Conservation (phyloP, 2,888 invertebrate genomes). For the Frankliniella intonsa region DNA sequence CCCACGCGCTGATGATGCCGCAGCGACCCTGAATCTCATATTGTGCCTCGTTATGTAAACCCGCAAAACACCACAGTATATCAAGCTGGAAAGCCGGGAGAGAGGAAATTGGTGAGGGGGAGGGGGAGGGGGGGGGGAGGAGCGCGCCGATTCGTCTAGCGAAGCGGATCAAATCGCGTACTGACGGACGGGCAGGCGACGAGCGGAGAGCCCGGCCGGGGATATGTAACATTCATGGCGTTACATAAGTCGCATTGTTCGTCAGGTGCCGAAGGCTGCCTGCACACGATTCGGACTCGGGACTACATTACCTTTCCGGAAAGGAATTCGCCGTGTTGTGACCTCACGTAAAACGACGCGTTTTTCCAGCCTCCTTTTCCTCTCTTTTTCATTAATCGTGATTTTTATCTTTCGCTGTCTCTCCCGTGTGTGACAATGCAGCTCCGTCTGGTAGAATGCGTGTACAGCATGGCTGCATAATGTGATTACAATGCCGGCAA, state of each 20-base stretch:
- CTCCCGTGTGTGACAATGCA: background rate
- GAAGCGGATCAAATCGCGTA: background rate
- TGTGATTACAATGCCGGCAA: slow-evolving; percentile 8
- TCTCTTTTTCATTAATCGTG: background rate
- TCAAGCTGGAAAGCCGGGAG: too few relatives aligned
- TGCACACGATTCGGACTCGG: too few relatives aligned
- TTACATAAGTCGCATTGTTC: background rate
- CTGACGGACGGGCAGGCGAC: background rate
- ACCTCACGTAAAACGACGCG: background rate
- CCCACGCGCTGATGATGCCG: too few relatives aligned
- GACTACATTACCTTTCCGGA: too few relatives aligned
- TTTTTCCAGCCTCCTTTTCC: background rate
- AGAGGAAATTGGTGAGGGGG: too few relatives aligned
- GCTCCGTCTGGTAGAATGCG: background rate
- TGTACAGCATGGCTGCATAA: background rate
- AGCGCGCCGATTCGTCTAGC: background rate
- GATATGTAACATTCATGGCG: background rate
- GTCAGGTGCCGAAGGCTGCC: background rate
- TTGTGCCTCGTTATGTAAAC: too few relatives aligned
- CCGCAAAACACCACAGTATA: too few relatives aligned
- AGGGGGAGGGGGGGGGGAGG: too few relatives aligned
- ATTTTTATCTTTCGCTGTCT: background rate
- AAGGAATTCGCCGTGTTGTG: too few relatives aligned
- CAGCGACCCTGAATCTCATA: too few relatives aligned
- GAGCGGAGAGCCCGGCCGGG: background rate